Evolutionary conservation across 2,797 vertebrate genomes (phyloP).

Genomic region (Hapalemur alaotrensis): DNA sequence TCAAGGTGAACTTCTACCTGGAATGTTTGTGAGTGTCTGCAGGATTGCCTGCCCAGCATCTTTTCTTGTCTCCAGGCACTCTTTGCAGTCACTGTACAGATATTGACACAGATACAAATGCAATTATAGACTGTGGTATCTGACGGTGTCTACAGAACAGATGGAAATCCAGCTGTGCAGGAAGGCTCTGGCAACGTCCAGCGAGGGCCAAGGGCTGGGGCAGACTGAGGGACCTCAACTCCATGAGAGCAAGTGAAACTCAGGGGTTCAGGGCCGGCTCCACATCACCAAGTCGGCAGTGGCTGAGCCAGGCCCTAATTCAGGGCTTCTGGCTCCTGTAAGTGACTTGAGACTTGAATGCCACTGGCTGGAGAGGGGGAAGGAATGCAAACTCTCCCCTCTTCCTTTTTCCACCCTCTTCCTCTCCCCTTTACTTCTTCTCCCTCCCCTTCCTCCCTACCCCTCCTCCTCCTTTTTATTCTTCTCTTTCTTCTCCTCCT

Average conservation of each 20-base stretch:
- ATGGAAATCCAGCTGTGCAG: neutral
- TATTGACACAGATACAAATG: neutral
- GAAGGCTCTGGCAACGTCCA: neutral
- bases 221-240: neutral
- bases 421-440: neutral
- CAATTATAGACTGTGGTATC: neutral
- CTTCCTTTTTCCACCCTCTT: neutral
- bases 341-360: neutral
- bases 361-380: neutral
- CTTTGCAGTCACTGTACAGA: neutral
- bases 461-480: neutral
- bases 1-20: neutral
- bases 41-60: neutral
- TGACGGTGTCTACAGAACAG: neutral
- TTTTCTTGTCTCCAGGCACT: neutral
- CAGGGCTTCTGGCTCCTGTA: neutral
- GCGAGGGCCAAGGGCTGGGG: neutral
- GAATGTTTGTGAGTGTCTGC: neutral
- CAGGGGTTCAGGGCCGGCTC: neutral
- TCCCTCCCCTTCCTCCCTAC: neutral
- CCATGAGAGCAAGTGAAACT: neutral
- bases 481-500: neutral
- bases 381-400: neutral
- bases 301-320: neutral
- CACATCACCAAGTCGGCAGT: neutral